These are phyloP conservation scores for Bimastos eiseni DNA, from an alignment of 2,888 invertebrate species.

Conservation along the genomic window DNA sequence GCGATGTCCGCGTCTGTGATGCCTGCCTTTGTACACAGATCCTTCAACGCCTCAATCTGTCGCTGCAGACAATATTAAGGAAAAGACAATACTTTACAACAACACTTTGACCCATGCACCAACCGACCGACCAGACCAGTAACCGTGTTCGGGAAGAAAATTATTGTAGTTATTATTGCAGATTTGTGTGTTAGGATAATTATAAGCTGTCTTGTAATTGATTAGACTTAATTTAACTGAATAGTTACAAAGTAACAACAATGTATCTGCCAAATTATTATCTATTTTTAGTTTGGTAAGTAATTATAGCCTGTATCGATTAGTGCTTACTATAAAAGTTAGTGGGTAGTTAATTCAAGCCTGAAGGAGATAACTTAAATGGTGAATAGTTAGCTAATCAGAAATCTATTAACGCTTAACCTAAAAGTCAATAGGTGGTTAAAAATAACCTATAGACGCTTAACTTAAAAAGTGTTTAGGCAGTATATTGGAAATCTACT, in stretches of 20 bases:
- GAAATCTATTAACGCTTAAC: too few species aligned
- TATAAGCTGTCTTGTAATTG: background rate
- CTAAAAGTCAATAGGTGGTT: too few species aligned
- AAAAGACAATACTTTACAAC: background rate
- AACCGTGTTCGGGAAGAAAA: background rate
- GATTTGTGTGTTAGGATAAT: background rate
- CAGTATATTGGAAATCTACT: too few species aligned
- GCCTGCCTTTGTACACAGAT: conserved; percentile 43
- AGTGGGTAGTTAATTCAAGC: background rate
- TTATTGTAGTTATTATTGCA: background rate
- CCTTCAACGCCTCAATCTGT: conserved; percentile 44
- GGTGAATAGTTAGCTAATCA: too few species aligned
- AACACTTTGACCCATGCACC: too few species aligned
- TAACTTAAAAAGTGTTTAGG: too few species aligned
- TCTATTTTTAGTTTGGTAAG: background rate
- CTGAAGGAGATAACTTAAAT: too few species aligned
- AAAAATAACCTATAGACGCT: too few species aligned
- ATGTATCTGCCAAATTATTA: background rate
- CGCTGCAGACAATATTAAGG: conserved; percentile 32
- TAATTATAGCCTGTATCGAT: too few species aligned
- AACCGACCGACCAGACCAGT: background rate
- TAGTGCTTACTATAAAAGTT: background rate
- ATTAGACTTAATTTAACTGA: background rate
- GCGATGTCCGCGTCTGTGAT: conserved; percentile 44
- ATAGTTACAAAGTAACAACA: background rate